Evolutionary conservation across 2,797 vertebrate species (phyloP).

Genomic region (Nyctibius grandis): DNA sequence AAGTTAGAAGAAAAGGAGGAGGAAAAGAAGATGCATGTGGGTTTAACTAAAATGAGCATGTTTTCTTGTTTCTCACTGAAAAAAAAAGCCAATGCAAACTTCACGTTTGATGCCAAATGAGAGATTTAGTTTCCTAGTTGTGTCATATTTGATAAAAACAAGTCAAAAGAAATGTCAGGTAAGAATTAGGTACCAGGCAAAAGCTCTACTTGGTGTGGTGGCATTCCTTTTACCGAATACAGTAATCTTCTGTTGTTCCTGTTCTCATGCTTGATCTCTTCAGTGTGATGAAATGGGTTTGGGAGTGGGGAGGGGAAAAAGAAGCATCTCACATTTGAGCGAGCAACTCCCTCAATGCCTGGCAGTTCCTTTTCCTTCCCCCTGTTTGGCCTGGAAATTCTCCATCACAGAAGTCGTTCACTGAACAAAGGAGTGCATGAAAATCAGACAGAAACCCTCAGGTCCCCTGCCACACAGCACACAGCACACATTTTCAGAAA

Average conservation of each 20-base stretch:
- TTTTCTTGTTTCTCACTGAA: neutral
- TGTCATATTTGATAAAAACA: neutral
- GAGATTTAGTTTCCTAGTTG: neutral
- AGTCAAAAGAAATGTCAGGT: neutral
- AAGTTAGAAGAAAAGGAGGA: neutral
- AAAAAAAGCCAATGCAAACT: neutral
- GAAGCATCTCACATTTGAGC: neutral
- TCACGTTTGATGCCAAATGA: neutral
- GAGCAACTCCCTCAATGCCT: neutral
- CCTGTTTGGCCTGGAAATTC: neutral
- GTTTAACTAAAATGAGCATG: neutral
- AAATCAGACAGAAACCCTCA: neutral
- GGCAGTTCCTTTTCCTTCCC: neutral
- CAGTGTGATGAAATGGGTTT: neutral
- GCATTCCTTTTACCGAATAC: neutral
- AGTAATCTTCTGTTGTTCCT: neutral
- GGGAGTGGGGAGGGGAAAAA: neutral
- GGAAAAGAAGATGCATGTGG: neutral
- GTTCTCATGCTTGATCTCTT: neutral
- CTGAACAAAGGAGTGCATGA: neutral
- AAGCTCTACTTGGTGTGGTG: neutral
- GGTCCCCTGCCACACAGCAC: neutral
- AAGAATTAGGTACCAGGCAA: neutral
- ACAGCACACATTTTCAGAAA: neutral
- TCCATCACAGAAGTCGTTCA: neutral